phyloP scores from a whole-genome alignment of 2,113 vertebrate genomes.

The Aythya baeri region DNA sequence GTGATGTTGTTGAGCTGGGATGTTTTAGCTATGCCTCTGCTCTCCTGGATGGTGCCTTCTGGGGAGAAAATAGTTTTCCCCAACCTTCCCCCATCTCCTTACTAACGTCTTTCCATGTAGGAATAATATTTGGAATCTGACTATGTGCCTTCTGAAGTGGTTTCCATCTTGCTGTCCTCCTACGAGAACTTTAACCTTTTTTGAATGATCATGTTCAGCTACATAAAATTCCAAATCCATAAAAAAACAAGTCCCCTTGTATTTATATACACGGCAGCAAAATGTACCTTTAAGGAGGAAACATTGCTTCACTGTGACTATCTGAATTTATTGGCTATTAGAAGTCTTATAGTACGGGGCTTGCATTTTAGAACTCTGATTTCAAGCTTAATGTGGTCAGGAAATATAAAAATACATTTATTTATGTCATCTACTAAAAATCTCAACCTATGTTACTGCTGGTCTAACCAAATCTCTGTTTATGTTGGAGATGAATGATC shows the following conservation, averaged over 20 bases:
- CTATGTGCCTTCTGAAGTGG: constrained; percentile 48
- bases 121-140: constrained; percentile 42
- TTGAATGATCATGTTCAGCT: constrained; percentile 52
- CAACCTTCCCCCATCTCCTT: background rate
- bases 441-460: constrained; percentile 47
- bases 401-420: constrained; percentile 72
- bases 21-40: background rate
- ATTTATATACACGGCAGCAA: constrained; percentile 38
- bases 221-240: constrained; percentile 41
- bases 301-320: constrained; percentile 67
- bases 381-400: constrained; percentile 66
- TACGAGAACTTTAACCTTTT: constrained; percentile 34
- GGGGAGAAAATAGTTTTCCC: background rate
- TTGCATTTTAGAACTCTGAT: constrained; percentile 61
- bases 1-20: background rate
- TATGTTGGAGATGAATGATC: constrained; percentile 66
- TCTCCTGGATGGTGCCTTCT: background rate
- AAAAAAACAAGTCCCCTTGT: constrained; percentile 11
- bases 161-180: constrained; percentile 55
- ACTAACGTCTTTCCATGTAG: background rate
- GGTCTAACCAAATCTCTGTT: constrained; percentile 52
- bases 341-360: constrained; percentile 40
- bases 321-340: constrained; percentile 66
- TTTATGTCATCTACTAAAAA: constrained; percentile 77
- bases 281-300: constrained; percentile 55